A percentile compares a stretch with the other conserved stretches of the same genome.
Evolutionary conservation across 1,140 invertebrate species (phyloP).

Genomic region (Pogonognathellus flavescens): DNA sequence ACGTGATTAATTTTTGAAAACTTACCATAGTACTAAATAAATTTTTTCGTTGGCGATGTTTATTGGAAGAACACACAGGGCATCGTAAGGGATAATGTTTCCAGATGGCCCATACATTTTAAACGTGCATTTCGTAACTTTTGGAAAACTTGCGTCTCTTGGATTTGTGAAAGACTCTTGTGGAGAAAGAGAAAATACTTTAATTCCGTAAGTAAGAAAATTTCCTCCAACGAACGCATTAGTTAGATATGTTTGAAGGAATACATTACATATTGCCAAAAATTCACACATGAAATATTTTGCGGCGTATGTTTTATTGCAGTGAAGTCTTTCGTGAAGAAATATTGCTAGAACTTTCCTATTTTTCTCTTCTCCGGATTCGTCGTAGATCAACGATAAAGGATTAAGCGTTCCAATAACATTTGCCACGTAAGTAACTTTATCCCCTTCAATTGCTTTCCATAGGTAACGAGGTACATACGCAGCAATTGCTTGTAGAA

Average conservation of each 20-base stretch:
- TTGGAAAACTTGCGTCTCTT: slow-evolving; percentile 64
- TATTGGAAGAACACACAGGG: slow-evolving; percentile 78
- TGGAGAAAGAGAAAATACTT: slow-evolving; percentile 28
- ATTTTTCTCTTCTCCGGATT: not conserved
- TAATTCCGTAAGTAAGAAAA: slow-evolving; percentile 69
- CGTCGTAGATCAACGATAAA: not conserved
- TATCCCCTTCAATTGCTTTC: not conserved
- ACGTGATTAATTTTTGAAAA: not conserved
- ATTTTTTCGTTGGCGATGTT: slow-evolving; percentile 87
- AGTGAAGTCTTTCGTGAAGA: slow-evolving; percentile 70
- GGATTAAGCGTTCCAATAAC: not conserved
- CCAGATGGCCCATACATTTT: slow-evolving; percentile 66
- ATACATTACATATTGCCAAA: slow-evolving; percentile 70
- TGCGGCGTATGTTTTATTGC: slow-evolving; percentile 85
- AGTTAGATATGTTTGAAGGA: slow-evolving; percentile 69
- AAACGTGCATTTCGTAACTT: slow-evolving; percentile 76
- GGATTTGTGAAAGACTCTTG: slow-evolving; percentile 54
- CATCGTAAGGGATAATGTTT: slow-evolving; percentile 65
- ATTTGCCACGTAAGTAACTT: not conserved
- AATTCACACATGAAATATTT: slow-evolving; percentile 69
- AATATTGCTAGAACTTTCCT: not conserved
- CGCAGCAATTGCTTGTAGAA: not conserved
- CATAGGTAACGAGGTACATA: not conserved
- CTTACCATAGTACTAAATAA: slow-evolving; percentile 81
- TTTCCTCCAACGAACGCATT: slow-evolving; percentile 69